A percentile compares a stretch with the other conserved stretches of the same genome.
These are phyloP conservation scores for Natrix natrix DNA, from an alignment of 2,797 vertebrate genomes.

Conservation along the genomic window DNA sequence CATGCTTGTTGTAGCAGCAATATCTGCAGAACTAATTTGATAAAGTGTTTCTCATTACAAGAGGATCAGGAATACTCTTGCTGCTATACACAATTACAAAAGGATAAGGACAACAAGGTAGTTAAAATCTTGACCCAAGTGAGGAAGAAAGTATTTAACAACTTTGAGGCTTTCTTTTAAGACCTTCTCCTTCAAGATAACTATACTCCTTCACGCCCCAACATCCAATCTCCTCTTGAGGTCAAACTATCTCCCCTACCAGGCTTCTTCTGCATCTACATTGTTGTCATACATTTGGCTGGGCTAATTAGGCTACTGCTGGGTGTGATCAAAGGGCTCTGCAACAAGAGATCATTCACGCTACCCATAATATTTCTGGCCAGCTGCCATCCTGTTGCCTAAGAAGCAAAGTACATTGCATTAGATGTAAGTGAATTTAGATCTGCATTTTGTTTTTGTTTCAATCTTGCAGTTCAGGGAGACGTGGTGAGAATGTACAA, in stretches of 20 bases:
- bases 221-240: neutral
- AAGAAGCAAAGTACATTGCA: neutral
- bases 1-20: neutral
- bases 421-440: neutral
- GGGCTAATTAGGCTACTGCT: neutral
- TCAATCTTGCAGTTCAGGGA: neutral
- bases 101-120: neutral
- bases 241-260: neutral
- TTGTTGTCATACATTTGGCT: neutral
- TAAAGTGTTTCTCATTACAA: neutral
- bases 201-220: neutral
- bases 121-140: neutral
- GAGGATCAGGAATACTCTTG: neutral
- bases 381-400: too few species aligned
- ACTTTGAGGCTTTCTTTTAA: neutral
- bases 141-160: neutral
- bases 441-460: neutral
- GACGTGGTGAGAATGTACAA: neutral
- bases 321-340: neutral
- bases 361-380: neutral
- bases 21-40: neutral
- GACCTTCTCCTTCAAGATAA: neutral
- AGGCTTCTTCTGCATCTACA: neutral
- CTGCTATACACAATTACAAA: neutral
- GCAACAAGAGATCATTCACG: neutral